These are phyloP conservation scores for Albula goreensis DNA, from an alignment of 2,113 vertebrate genomes.

Conservation along the genomic window DNA sequence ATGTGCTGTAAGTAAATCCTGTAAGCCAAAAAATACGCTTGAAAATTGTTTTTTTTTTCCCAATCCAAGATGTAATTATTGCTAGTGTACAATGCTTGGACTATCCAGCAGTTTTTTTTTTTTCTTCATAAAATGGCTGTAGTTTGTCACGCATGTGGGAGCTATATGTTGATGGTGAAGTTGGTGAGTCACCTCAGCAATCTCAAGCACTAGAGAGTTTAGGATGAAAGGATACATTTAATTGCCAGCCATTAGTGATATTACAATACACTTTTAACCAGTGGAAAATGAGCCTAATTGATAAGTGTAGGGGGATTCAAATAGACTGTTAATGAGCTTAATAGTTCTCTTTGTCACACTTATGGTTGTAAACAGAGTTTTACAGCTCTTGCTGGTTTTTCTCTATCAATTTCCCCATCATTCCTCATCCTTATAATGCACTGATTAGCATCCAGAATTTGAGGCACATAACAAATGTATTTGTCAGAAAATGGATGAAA, in stretches of 20 bases:
- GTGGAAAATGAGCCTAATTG: not conserved
- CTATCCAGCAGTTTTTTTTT: not conserved
- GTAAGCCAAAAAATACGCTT: too few relatives aligned
- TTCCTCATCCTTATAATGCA: too few relatives aligned
- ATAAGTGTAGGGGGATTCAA: not conserved
- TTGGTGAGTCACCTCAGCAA: not conserved
- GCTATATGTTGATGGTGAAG: not conserved
- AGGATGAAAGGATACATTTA: not conserved
- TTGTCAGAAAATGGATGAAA: not conserved
- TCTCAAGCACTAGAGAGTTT: not conserved
- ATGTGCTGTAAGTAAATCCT: too few relatives aligned
- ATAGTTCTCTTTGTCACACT: not conserved
- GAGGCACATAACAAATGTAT: too few relatives aligned
- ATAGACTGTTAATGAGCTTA: not conserved
- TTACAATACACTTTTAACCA: not conserved
- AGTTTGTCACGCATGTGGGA: not conserved
- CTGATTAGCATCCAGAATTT: too few relatives aligned
- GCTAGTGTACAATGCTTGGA: too few relatives aligned
- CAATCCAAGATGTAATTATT: too few relatives aligned
- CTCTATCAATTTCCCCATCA: slow-evolving; percentile 8
- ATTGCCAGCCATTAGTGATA: not conserved
- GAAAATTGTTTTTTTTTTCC: too few relatives aligned
- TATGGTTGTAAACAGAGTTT: not conserved
- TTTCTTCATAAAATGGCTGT: not conserved
- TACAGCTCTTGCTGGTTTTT: not conserved